phyloP scores from a whole-genome alignment of 2,113 vertebrate genomes.

The Xyliphius kryptos region DNA sequence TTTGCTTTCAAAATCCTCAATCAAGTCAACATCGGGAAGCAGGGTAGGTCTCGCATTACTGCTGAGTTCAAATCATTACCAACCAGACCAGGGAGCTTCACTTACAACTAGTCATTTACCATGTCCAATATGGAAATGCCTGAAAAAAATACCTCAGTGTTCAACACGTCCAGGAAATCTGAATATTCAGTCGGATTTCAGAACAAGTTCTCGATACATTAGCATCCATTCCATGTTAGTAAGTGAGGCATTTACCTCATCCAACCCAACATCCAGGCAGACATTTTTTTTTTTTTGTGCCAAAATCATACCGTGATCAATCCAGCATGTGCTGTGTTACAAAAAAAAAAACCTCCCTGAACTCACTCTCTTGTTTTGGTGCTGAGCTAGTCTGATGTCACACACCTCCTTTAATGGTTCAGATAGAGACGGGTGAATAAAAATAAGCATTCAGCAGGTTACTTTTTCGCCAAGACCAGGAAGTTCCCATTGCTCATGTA shows the following conservation, averaged over 20 bases:
- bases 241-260: constrained; percentile 3
- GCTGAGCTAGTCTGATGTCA: constrained; percentile 20
- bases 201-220: constrained; percentile 1
- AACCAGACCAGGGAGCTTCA: constrained; percentile 24
- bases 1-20: constrained; percentile 3
- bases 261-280: constrained; percentile 15
- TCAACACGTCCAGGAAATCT: constrained; percentile 22
- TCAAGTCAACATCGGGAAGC: constrained; percentile 14
- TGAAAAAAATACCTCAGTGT: constrained; percentile 40
- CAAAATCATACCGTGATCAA: constrained; percentile 1
- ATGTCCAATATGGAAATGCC: constrained; percentile 22
- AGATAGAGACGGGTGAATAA: neutral
- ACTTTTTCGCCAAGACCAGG: neutral
- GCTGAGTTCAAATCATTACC: constrained; percentile 22
- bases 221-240: constrained; percentile 16
- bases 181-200: constrained; percentile 17
- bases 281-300: neutral
- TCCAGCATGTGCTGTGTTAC: constrained; percentile 28
- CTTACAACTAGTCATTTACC: constrained; percentile 19
- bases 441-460: neutral
- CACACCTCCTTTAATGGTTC: constrained; percentile 8
- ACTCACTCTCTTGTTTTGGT: constrained; percentile 8
- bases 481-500: neutral
- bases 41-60: constrained; percentile 21
- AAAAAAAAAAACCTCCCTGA: constrained; percentile 17